These are phyloP conservation scores for Indicator indicator DNA, from an alignment of 2,113 vertebrate genomes.

Conservation along the genomic window DNA sequence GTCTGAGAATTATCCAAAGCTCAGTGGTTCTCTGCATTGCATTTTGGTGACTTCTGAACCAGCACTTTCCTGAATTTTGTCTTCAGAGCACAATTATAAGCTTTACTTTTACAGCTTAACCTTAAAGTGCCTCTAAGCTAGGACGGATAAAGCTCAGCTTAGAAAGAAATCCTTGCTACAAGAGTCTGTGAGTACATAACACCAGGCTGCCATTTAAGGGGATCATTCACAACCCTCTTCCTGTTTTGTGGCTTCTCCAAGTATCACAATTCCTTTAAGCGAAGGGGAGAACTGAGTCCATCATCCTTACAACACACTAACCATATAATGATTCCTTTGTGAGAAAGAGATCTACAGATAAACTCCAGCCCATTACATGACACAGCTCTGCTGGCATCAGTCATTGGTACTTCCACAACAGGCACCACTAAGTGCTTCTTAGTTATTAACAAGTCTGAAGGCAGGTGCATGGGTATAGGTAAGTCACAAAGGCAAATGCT, in stretches of 20 bases:
- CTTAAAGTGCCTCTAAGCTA: neutral
- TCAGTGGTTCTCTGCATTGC: neutral
- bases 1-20: neutral
- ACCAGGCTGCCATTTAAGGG: neutral
- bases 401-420: neutral
- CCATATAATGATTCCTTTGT: neutral
- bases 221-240: neutral
- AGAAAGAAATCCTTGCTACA: neutral
- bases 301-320: neutral
- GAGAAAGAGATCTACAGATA: neutral
- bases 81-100: neutral
- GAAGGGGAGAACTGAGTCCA: neutral
- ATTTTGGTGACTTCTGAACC: neutral
- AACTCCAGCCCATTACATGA: neutral
- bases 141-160: neutral
- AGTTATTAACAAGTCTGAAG: neutral
- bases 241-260: neutral
- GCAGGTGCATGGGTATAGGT: neutral
- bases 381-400: neutral
- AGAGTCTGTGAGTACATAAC: neutral
- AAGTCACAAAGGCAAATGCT: neutral
- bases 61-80: neutral
- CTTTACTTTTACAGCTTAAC: neutral
- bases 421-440: neutral
- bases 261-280: neutral